phyloP scores from a whole-genome alignment of 2,113 vertebrate genomes.

The Pygoscelis adeliae region DNA sequence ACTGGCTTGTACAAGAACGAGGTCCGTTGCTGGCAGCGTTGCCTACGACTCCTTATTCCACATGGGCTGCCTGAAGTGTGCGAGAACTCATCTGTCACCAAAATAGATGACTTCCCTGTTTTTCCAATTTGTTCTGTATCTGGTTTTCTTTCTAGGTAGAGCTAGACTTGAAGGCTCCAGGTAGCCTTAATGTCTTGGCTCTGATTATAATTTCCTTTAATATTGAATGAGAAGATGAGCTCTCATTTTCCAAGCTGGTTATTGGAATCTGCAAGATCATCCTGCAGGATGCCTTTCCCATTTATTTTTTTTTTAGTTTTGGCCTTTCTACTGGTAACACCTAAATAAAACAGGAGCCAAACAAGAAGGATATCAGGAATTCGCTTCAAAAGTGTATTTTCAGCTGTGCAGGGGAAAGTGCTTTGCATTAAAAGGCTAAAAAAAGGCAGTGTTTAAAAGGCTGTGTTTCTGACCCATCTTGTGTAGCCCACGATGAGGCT shows the following conservation, averaged over 20 bases:
- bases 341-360: not conserved
- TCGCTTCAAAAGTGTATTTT: not conserved
- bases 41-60: not conserved
- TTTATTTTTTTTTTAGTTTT: not conserved
- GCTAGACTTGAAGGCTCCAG: constrained; percentile 45
- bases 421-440: not conserved
- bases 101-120: not conserved
- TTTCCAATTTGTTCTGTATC: constrained; percentile 8
- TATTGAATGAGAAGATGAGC: constrained; percentile 59
- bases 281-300: not conserved
- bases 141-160: constrained; percentile 39
- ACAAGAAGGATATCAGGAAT: not conserved
- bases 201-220: constrained; percentile 63
- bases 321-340: not conserved
- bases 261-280: constrained; percentile 44
- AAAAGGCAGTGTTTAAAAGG: not conserved
- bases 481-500: not conserved
- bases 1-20: not conserved
- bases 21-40: not conserved
- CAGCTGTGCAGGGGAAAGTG: not conserved
- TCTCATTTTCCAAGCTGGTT: constrained; percentile 41
- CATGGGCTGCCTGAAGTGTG: not conserved
- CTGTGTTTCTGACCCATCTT: not conserved
- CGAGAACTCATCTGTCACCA: not conserved
- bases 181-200: constrained; percentile 56